A percentile compares a stretch with the other conserved stretches of the same genome.
Conservation (phyloP, 2,888 invertebrate species). For the Rhogogaster chlorosoma region DNA sequence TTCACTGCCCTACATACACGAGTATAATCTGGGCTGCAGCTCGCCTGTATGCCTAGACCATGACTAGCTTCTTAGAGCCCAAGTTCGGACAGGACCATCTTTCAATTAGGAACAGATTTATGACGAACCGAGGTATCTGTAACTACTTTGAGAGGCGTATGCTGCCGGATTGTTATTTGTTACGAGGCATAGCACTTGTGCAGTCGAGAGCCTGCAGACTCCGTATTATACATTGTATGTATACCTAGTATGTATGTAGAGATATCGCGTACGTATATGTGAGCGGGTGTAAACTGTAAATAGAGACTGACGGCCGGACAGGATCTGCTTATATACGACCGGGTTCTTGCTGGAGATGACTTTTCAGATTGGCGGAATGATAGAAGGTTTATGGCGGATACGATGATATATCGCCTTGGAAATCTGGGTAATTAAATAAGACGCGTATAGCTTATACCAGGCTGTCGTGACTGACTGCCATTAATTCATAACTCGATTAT, state of each 20-base stretch:
- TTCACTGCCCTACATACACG: slow-evolving; percentile 54
- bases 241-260: background rate
- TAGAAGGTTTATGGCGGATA: slow-evolving; percentile 35
- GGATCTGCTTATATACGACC: slow-evolving; percentile 1
- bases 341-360: slow-evolving; percentile 8
- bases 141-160: background rate
- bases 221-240: background rate
- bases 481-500: slow-evolving; percentile 32
- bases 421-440: slow-evolving; percentile 48
- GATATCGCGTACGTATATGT: background rate
- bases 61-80: slow-evolving; percentile 63
- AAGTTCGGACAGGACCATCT: slow-evolving; percentile 67
- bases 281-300: slow-evolving; percentile 4
- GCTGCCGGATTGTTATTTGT: background rate
- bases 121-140: slow-evolving; percentile 50
- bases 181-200: background rate
- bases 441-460: slow-evolving; percentile 17
- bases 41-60: slow-evolving; percentile 47
- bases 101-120: slow-evolving; percentile 73
- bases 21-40: background rate
- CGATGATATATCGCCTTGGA: slow-evolving; percentile 27
- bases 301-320: slow-evolving; percentile 28
- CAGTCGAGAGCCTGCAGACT: background rate
- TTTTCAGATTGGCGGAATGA: slow-evolving; percentile 33
- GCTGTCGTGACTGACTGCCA: slow-evolving; percentile 31